Percentiles rank a stretch among this genome's conserved stretches.
These are phyloP conservation scores for Cataglyphis cursor DNA, from an alignment of 2,888 invertebrate genomes.

Conservation along the genomic window DNA sequence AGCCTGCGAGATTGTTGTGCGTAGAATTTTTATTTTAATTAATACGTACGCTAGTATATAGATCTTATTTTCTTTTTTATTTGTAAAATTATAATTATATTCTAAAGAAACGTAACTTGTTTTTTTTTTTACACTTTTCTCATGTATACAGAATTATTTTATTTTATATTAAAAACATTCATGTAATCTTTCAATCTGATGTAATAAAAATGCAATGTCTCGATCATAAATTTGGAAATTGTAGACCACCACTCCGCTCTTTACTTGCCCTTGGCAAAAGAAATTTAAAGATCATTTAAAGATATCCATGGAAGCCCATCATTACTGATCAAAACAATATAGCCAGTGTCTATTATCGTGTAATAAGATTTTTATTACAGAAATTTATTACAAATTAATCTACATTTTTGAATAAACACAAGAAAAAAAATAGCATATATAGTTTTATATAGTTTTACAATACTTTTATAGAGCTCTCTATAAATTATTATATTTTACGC, in stretches of 20 bases:
- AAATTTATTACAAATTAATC: neutral
- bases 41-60: neutral
- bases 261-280: constrained; percentile 19
- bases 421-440: neutral
- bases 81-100: neutral
- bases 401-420: neutral
- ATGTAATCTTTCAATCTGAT: constrained; percentile 37
- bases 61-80: constrained; percentile 2
- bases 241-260: constrained; percentile 26
- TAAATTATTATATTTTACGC: neutral
- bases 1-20: constrained; percentile 24
- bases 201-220: constrained; percentile 23
- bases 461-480: neutral
- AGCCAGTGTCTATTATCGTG: neutral
- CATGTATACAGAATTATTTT: neutral
- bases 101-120: neutral
- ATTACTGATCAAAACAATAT: constrained; percentile 43
- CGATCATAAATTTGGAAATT: constrained; percentile 40
- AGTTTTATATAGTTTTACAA: constrained; percentile 4
- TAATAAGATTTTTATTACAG: neutral
- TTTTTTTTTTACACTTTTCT: neutral
- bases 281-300: constrained; percentile 42
- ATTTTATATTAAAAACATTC: neutral
- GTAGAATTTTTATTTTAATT: constrained; percentile 48
- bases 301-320: constrained; percentile 37